Percentiles rank a stretch among this genome's conserved stretches.
These are phyloP conservation scores for Xanthorhoe designata DNA, from an alignment of 2,888 invertebrate species.

Conservation along the genomic window DNA sequence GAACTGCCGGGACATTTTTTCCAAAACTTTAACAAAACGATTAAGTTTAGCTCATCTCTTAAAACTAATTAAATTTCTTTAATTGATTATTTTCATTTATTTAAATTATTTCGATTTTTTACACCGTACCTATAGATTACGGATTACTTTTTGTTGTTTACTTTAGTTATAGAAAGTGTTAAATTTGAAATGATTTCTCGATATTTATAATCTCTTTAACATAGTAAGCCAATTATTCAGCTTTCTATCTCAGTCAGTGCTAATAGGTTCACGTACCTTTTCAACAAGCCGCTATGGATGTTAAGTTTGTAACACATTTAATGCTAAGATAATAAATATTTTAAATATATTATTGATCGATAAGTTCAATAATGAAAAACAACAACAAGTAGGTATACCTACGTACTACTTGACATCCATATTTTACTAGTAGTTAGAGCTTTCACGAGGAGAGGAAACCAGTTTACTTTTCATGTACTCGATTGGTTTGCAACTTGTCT, in stretches of 20 bases:
- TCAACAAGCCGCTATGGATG: conserved; percentile 50
- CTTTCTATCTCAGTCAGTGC: conserved; percentile 56
- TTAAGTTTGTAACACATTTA: conserved; percentile 33
- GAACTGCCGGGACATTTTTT: conserved; percentile 53
- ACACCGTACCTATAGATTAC: too few species aligned
- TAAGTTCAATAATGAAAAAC: too few species aligned
- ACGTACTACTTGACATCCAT: too few species aligned
- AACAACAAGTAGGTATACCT: too few species aligned
- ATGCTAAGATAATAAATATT: not conserved
- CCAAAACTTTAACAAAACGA: not conserved
- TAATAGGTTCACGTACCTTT: conserved; percentile 59
- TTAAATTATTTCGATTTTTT: too few species aligned
- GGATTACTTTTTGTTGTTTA: not conserved
- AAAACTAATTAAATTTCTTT: not conserved
- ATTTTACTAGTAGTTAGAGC: too few species aligned
- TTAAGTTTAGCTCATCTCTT: not conserved
- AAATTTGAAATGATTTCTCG: conserved; percentile 5
- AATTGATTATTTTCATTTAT: not conserved
- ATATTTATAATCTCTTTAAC: conserved; percentile 37
- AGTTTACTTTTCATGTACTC: too few species aligned
- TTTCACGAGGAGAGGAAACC: too few species aligned
- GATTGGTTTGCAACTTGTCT: too few species aligned
- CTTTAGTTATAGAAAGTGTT: not conserved
- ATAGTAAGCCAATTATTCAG: conserved; percentile 54
- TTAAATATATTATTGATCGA: too few species aligned